Conservation (phyloP, 1,140 invertebrate genomes). For the Microplitis mediator region DNA sequence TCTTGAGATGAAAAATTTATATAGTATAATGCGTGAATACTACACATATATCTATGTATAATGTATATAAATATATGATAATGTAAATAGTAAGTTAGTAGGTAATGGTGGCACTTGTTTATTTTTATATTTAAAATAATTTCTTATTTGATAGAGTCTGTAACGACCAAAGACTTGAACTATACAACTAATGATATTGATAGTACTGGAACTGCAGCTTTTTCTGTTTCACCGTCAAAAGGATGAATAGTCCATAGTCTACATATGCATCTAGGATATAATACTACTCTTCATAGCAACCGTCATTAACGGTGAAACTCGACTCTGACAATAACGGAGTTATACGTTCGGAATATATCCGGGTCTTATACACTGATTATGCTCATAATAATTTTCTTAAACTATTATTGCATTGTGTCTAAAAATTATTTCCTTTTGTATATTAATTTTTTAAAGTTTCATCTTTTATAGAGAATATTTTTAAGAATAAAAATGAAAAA, state of each 20-base stretch:
- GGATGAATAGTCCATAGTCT: conserved; percentile 21
- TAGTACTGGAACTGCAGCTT: not conserved
- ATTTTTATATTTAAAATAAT: no score
- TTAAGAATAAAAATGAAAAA: not conserved
- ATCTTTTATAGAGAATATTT: not conserved
- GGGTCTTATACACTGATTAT: conserved; percentile 12
- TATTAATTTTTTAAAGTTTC: no score
- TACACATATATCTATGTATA: not conserved
- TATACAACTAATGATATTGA: no score
- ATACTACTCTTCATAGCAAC: conserved; percentile 14
- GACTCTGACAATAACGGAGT: conserved; percentile 23
- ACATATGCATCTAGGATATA: conserved; percentile 28
- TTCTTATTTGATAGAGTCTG: no score
- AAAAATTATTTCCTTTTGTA: no score
- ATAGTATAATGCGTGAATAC: not conserved
- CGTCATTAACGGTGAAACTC: conserved; percentile 37
- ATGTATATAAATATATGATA: not conserved
- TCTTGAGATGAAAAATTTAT: not conserved
- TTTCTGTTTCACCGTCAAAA: conserved; percentile 6
- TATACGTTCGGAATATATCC: conserved; percentile 27
- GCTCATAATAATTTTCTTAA: not conserved
- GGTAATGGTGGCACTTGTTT: not conserved
- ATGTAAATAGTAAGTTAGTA: not conserved
- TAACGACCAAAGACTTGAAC: no score
- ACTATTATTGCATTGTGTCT: no score